phyloP scores from a whole-genome alignment of 2,113 vertebrate species.

The Peromyscus californicus region DNA sequence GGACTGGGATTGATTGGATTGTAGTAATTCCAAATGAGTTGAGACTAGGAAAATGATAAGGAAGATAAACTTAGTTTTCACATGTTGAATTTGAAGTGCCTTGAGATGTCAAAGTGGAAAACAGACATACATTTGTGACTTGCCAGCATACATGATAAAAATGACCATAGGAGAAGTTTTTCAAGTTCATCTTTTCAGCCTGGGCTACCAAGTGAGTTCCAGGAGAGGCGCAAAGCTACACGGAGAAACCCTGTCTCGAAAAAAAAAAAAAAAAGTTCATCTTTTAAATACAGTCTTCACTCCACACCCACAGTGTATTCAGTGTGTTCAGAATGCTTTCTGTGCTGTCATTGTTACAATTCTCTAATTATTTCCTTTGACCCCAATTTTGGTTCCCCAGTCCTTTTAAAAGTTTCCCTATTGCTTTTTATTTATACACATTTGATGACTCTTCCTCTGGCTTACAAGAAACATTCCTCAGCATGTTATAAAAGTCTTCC shows the following conservation, averaged over 20 bases:
- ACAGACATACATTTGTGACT: background rate
- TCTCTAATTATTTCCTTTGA: background rate
- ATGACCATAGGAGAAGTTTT: background rate
- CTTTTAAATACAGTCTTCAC: background rate
- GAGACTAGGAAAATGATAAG: background rate
- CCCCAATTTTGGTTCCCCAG: background rate
- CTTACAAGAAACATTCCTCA: background rate
- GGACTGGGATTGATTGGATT: background rate
- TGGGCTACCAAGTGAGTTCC: too few relatives aligned
- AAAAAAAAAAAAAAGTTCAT: too few relatives aligned
- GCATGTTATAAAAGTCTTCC: background rate
- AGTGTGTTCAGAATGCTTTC: background rate
- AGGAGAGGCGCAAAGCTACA: too few relatives aligned
- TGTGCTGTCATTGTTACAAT: background rate
- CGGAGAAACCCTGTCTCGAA: too few relatives aligned
- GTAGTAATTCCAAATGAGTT: background rate
- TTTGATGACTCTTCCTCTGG: slow-evolving; percentile 16
- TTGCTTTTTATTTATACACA: slow-evolving; percentile 20
- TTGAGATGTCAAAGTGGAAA: background rate
- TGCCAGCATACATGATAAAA: background rate
- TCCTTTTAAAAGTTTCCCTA: background rate
- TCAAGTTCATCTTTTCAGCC: slow-evolving; percentile 42
- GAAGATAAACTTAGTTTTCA: background rate
- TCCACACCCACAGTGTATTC: background rate
- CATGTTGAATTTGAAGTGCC: slow-evolving; percentile 30